A percentile compares a stretch with the other conserved stretches of the same genome.
phyloP scores from a whole-genome alignment of 2,888 invertebrate species.

The Merodon equestris region DNA sequence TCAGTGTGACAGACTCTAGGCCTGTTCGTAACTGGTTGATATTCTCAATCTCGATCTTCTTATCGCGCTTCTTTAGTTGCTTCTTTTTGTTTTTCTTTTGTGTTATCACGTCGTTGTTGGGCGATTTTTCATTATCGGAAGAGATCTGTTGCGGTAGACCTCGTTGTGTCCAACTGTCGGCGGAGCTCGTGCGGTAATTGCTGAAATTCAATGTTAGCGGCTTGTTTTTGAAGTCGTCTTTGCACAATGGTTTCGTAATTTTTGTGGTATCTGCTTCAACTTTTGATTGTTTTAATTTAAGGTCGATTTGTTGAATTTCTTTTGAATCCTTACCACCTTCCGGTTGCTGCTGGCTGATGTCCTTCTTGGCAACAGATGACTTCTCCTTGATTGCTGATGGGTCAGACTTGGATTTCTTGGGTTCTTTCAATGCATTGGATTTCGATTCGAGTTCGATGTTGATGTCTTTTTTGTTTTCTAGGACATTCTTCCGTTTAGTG shows the following conservation, averaged over 20 bases:
- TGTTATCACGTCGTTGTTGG: slow-evolving; percentile 31
- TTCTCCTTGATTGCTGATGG: slow-evolving; percentile 56
- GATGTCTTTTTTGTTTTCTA: slow-evolving; percentile 63
- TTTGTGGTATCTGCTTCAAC: slow-evolving; percentile 36
- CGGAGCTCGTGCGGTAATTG: slow-evolving; percentile 51
- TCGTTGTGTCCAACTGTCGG: slow-evolving; percentile 52
- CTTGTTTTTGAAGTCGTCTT: slow-evolving; percentile 29
- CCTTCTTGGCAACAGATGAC: slow-evolving; percentile 20
- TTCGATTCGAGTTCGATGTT: slow-evolving; percentile 31
- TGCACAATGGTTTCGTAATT: background rate
- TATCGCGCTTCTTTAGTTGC: slow-evolving; percentile 73
- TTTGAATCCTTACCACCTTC: slow-evolving; percentile 27
- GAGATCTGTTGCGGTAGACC: slow-evolving; percentile 13
- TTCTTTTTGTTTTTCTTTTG: slow-evolving; percentile 69
- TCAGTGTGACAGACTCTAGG: slow-evolving; percentile 77
- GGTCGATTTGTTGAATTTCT: slow-evolving; percentile 36
- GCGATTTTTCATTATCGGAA: slow-evolving; percentile 55
- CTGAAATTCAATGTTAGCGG: slow-evolving; percentile 44
- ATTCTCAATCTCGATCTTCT: slow-evolving; percentile 74
- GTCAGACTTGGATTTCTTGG: slow-evolving; percentile 69
- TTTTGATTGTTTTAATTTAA: slow-evolving; percentile 32
- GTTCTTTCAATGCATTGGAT: slow-evolving; percentile 31
- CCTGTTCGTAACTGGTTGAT: slow-evolving; percentile 76
- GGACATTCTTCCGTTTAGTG: slow-evolving; percentile 75
- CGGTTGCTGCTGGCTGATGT: slow-evolving; percentile 2